A percentile compares a stretch with the other conserved stretches of the same genome.
These are phyloP conservation scores for Saturnia japonica DNA, from an alignment of 2,888 invertebrate species.

Conservation along the genomic window DNA sequence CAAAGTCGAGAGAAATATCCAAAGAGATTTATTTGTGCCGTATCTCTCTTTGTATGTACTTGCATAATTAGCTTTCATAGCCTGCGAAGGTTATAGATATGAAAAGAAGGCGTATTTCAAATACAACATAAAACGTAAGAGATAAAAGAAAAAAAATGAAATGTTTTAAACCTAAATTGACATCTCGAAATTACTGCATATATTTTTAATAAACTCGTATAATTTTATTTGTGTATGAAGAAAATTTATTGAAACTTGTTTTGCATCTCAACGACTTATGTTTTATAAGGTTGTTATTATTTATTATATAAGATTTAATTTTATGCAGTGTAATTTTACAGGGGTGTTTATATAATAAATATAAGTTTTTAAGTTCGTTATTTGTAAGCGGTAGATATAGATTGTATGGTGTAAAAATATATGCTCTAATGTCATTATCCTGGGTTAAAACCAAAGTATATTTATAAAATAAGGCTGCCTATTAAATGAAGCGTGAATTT, in stretches of 20 bases:
- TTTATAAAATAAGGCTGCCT: no score
- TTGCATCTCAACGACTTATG: slow-evolving; percentile 8
- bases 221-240: slow-evolving; percentile 15
- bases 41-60: no score
- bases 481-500: no score
- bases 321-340: background rate
- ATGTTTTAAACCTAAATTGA: background rate
- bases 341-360: background rate
- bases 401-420: no score
- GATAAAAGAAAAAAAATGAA: background rate
- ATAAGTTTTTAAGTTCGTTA: background rate
- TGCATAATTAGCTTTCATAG: no score
- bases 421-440: no score
- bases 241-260: background rate
- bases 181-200: slow-evolving; percentile 1
- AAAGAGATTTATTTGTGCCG: no score
- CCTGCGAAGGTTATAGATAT: background rate
- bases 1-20: no score
- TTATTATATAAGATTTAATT: slow-evolving; percentile 6
- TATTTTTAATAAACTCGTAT: background rate
- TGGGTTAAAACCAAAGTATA: no score
- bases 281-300: background rate
- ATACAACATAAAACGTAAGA: background rate
- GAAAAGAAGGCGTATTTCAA: background rate
- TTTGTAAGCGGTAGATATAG: no score